These are phyloP conservation scores for Amphibalanus amphitrite DNA, from an alignment of 1,140 invertebrate genomes.

Conservation along the genomic window DNA sequence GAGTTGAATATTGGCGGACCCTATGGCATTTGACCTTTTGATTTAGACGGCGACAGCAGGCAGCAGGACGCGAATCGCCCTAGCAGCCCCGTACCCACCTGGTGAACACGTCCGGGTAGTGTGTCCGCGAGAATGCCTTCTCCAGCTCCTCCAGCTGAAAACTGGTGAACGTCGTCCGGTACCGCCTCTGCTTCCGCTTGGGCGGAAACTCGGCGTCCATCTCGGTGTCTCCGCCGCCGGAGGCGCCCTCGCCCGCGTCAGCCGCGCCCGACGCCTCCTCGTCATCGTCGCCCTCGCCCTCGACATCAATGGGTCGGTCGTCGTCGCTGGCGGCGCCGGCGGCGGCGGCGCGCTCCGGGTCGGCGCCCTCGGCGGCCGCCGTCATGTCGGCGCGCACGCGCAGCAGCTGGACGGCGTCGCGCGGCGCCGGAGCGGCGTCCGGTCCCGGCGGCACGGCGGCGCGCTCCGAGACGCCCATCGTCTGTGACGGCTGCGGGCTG, in stretches of 20 bases:
- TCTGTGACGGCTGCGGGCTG: too few relatives aligned
- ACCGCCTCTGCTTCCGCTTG: constrained; percentile 76
- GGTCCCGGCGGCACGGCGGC: too few relatives aligned
- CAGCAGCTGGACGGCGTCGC: background rate
- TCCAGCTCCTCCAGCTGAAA: constrained; percentile 92
- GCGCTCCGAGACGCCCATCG: background rate
- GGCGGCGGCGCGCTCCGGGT: background rate
- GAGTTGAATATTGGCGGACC: too few relatives aligned
- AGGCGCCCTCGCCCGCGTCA: constrained; percentile 41
- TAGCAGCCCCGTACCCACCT: constrained; percentile 41
- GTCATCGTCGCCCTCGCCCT: constrained; percentile 17
- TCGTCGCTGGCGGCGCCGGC: background rate
- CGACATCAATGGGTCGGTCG: background rate
- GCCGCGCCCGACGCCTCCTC: constrained; percentile 25
- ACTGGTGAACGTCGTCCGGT: constrained; percentile 85
- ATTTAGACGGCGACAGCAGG: too few relatives aligned
- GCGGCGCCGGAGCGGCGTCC: background rate
- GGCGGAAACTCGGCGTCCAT: constrained; percentile 50
- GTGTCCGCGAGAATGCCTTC: constrained; percentile 89
- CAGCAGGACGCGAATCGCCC: too few relatives aligned
- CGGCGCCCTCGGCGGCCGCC: background rate
- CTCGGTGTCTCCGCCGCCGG: constrained; percentile 40
- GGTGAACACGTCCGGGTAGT: constrained; percentile 96
- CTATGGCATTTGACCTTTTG: too few relatives aligned
- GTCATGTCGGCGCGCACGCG: background rate